Base-by-base conservation (phyloP, 1,140 invertebrate species). In the Frieseomelitta varia region DNA sequence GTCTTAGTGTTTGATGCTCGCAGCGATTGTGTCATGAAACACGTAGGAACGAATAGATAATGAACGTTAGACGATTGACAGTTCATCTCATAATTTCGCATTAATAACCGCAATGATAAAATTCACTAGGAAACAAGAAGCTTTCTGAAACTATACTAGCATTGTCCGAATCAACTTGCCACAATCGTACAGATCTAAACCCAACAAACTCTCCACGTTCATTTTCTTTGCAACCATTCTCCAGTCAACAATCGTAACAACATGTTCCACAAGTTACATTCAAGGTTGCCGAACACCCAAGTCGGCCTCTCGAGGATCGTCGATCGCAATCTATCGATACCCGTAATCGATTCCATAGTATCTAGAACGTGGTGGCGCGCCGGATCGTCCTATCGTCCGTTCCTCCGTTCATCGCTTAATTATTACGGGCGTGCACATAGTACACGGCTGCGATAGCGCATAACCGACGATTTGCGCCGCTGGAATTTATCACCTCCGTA, bases 401-500 rank as follows among this genome's bases (percentile, higher is more conserved):
- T 87, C 73, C 84, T 89, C 90, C 86, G 89, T 91, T 92, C 91
- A 92, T 91, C 89, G 88, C 92, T 92, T 92, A 93, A 93, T 93
- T 93, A 92, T 92, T 88, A 89, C 87, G 85, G 79, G 83, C 88
- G 81, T 55, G 76, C 74, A 77, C 86, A 79, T 79, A 87, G 85
- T 88, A 80, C 86, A 84, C 74, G 87, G 86, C 79, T 80, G 87
- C 88, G 87, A 91, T 90, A 91, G 72, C 81, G 56, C 81, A 86
- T 91, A 91, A 91, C 85, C 85, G 53, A 56, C 79, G 88, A 89
- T 88, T 91, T 88, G 89, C 88, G 81, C 85, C 86, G 90, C n/a
- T 78, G 81, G 89, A 92, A 93, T 93, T 93, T 93, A 93, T 93
- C 91, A 90, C 88, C 90, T 75, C 81, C 86, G 87, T 91, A 93